Base-by-base conservation (phyloP, 2,797 vertebrate species). In the Brachymystax lenok region DNA sequence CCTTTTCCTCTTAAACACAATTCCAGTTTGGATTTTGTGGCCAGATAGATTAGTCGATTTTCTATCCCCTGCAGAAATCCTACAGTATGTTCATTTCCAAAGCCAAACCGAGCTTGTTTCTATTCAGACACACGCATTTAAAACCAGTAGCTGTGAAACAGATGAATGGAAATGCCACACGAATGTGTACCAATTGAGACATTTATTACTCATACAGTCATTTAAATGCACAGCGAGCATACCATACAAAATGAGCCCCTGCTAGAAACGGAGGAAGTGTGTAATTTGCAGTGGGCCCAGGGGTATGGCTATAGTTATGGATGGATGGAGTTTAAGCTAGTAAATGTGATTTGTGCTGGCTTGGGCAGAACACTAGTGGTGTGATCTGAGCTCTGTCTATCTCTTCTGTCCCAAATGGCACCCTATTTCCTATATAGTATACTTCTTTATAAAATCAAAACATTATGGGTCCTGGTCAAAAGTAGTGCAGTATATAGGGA, bases 61-160 rank as follows among this genome's bases (percentile, higher is more conserved):
- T 85, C 77, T 72, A 70, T 80, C 76, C 80, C 80, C 73, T 82
- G 61, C 40, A 79, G 77, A 86, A 86, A 88, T 85, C 80, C 76
- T 46, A 35, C 35, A 35, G 35, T 71, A 70, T 85, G 81, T 82
- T 82, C 74, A 82, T 79, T 82, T 80, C 79, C 76, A 84, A 83
- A 86, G 85, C 84, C 74, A 84, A 74, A 77, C 77, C 46, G 76
- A 86, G 75, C 74, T 72, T 76, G 71, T 87, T 83, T 79, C 30
- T n/a, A 78, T 80, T 56, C 82, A 85, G 76, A 85, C 77, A 27
- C 77, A 52, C 66, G 82, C 76, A 78, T 87, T 82, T 66, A 83
- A 82, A 87, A 80, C 54, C 71, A 69, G 67, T 79, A 73, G 67
- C 79, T 77, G 64, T 82, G 71, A 73, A 85, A 83, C 82, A 46